phyloP scores from a whole-genome alignment of 2,797 vertebrate genomes.

The Phoxinus dragarum region DNA sequence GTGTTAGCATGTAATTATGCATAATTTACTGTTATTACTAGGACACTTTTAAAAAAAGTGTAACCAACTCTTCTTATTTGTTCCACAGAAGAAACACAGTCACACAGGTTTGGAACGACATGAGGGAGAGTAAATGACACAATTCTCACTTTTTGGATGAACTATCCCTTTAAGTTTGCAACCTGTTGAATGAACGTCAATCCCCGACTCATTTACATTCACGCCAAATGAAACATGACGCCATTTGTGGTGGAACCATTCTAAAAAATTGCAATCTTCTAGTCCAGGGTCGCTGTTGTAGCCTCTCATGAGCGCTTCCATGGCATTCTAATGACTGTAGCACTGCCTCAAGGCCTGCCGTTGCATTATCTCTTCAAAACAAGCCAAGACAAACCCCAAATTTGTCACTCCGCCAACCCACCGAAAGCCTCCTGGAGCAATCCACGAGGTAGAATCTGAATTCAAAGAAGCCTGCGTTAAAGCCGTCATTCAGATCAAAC shows the following conservation, averaged over 20 bases:
- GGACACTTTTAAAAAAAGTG: too few species aligned
- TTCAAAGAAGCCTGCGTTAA: conserved; percentile 36
- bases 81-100: neutral
- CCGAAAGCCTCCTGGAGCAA: conserved; percentile 32
- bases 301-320: conserved; percentile 17
- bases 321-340: conserved; percentile 47
- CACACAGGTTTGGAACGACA: neutral
- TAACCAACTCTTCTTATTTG: neutral
- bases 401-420: conserved; percentile 32
- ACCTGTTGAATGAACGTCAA: neutral
- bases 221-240: conserved; percentile 1
- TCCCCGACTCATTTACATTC: neutral
- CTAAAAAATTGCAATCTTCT: conserved; percentile 34
- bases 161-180: neutral
- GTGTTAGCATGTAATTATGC: too few species aligned
- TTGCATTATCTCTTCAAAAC: conserved; percentile 34
- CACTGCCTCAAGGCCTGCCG: conserved; percentile 31
- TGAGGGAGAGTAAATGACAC: neutral
- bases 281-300: conserved; percentile 14
- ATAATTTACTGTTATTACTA: too few species aligned
- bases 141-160: neutral
- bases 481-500: conserved; percentile 2
- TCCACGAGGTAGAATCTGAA: conserved; percentile 17
- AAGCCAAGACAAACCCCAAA: conserved; percentile 26
- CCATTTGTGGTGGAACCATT: conserved; percentile 10